Base-by-base conservation (phyloP, 1,140 invertebrate genomes). In the Littorina saxatilis region DNA sequence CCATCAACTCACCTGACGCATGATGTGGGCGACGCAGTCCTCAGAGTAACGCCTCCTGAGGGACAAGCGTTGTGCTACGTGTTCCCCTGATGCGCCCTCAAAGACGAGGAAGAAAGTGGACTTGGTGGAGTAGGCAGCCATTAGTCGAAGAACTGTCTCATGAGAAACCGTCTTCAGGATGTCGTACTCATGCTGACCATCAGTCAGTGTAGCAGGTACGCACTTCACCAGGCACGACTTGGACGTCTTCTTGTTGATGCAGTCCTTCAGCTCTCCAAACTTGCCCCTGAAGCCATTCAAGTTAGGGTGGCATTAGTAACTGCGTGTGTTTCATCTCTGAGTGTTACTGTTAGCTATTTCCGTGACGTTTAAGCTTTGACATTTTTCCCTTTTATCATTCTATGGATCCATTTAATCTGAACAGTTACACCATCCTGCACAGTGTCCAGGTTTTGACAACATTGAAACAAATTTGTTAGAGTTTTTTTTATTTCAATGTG, bases 41-140 rank as follows among this genome's bases (percentile, higher is more conserved):
- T 99, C 98, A 0, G 95, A 95, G 91, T 98, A 99, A 84, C 97
- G 96, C 87, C 97, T 96, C 75, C 95, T 94, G 83, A 95, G 96
- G 1, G 96, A 95, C 23, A 99, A 93, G 88, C 97, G 98, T 0
- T 96, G 96, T 0, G 98, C 91, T 55, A 99, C 94, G 88, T 99
- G 97, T n/a, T 97, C 96, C 0, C 97, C 97, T 88, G 97, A 96
- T 0, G 98, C 93, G 88, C 96, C 97, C 89, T 99, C 97, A 91
- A 97, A 93, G 4, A 98, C 94, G 35, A 98, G 94, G 0, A 96
- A 94, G 43, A 90, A 79, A 47, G 83, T 83, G 40, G 90, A 86
- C 4, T 63, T 80, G n/a, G 84, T 83, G 11, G 87, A 79, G 82
- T 87, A 92, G 39, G 90, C 90, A 37, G 91, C 95, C 61, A 96